Percentiles rank a stretch among this genome's conserved stretches.
phyloP scores from a whole-genome alignment of 2,888 invertebrate species.

The Lepidonotus clava region DNA sequence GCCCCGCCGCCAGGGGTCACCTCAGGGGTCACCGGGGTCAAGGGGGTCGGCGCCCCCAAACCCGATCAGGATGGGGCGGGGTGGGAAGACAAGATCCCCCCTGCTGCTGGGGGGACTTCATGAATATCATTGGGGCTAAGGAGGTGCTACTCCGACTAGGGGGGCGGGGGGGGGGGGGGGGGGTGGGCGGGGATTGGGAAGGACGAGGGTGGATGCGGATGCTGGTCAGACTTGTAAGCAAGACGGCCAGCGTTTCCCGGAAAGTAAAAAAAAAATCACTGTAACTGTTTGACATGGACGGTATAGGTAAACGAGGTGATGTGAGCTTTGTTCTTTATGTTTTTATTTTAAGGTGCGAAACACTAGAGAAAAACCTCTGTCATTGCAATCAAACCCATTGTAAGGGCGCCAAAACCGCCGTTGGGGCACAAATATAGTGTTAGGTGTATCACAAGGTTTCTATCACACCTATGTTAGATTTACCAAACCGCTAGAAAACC shows the following conservation, averaged over 20 bases:
- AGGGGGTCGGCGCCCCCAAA: background rate
- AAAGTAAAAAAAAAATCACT: no score
- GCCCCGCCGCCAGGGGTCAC: background rate
- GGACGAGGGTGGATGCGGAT: background rate
- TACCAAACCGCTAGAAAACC: no score
- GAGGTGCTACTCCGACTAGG: background rate
- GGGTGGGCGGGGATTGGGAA: background rate
- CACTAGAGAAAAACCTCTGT: background rate
- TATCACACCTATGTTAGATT: no score
- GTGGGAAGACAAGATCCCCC: background rate
- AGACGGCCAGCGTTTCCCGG: background rate
- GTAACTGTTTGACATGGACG: no score
- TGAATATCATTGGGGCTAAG: slow-evolving; percentile 8
- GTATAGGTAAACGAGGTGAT: background rate
- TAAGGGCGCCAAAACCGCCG: no score
- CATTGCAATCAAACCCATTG: no score
- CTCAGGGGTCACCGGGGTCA: slow-evolving; percentile 12
- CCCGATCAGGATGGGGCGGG: background rate
- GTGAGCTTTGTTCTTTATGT: no score
- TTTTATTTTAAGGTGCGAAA: no score
- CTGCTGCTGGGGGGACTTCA: background rate
- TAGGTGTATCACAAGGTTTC: no score
- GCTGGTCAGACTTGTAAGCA: background rate
- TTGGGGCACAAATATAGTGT: no score
- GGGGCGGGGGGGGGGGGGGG: background rate